Evolutionary conservation across 2,797 vertebrate genomes (phyloP).

Genomic region (Mastacembelus armatus): DNA sequence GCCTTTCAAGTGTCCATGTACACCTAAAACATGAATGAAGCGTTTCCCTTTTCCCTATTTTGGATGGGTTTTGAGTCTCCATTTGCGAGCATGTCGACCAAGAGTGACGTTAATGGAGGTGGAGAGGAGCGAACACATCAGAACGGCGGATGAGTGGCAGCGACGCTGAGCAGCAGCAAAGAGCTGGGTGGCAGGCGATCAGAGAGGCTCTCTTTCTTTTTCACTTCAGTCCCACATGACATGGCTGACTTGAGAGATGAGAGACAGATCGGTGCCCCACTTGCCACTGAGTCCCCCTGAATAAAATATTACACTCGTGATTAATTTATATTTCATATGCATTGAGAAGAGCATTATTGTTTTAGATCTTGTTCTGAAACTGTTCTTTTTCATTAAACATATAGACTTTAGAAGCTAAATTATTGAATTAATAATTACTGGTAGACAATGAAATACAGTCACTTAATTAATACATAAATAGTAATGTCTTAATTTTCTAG

Average conservation of each 20-base stretch:
- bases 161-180: slow-evolving; percentile 82
- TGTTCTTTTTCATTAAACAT: slow-evolving; percentile 1
- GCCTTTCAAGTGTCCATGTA: slow-evolving; percentile 75
- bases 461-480: slow-evolving; percentile 7
- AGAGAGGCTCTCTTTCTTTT: slow-evolving; percentile 71
- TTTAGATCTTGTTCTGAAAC: slow-evolving; percentile 7
- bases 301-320: slow-evolving; percentile 83
- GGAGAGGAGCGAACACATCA: slow-evolving; percentile 77
- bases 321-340: slow-evolving; percentile 81
- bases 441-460: no score
- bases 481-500: neutral
- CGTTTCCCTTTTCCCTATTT: slow-evolving; percentile 52
- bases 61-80: slow-evolving; percentile 69
- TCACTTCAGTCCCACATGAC: slow-evolving; percentile 75
- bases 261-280: slow-evolving; percentile 75
- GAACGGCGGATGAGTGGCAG: slow-evolving; percentile 78
- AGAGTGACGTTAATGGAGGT: slow-evolving; percentile 78
- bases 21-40: slow-evolving; percentile 83
- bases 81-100: slow-evolving; percentile 76
- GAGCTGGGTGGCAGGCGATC: slow-evolving; percentile 72
- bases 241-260: slow-evolving; percentile 74
- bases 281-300: slow-evolving; percentile 67
- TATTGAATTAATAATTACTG: neutral
- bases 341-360: slow-evolving; percentile 56
- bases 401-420: slow-evolving; percentile 11